Base-by-base conservation (phyloP, 2,113 vertebrate genomes). In the Daubentonia madagascariensis region DNA sequence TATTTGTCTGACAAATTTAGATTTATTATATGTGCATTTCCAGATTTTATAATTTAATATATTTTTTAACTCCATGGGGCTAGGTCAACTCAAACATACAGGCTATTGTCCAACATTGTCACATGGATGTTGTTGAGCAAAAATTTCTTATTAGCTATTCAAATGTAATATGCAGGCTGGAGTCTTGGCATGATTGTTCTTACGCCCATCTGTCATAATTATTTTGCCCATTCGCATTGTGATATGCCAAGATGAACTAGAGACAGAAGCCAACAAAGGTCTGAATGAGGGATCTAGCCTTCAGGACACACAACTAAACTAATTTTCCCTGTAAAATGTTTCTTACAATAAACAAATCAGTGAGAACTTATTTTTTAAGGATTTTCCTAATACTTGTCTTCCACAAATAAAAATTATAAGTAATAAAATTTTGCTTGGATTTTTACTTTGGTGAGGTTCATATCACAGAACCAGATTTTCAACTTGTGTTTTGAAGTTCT, bases 121-220 rank as follows among this genome's bases (percentile, higher is more conserved):
- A 57, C 57, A 68, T 68, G 32, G 8, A 88, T 4, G 0, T 67
- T 89, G 73, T 91, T 90, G 48, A 78, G 63, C 12, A 90, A 2
- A 85, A 63, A 83, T 28, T 25, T 79, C 50, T 75, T 96, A 72
- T 23, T 91, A 83, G 70, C 61, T 86, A 83, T 92, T 94, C 87
- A 59, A 45, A 75, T 67, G 43, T 45, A 78, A 68, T 30, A 11
- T 32, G 16, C 54, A 76, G 61, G 30, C 0, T 40, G 80, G n/a
- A 90, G 59, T 89, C n/a, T 73, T 96, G 91, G 73, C 75, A 30
- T 9, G 43, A 30, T 35, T 84, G 1, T 63, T 73, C 50, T 32
- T 50, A 4, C 6, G 6, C 48, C 87, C 85, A 96, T 96, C 97
- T 98, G 98, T 95, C 95, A 50, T 79, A 37, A 88, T 96, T 90